Evolutionary conservation across 2,797 vertebrate genomes (phyloP), one percentile per base, ranked within the genome.

Genomic region (Lutjanus argentimaculatus): DNA sequence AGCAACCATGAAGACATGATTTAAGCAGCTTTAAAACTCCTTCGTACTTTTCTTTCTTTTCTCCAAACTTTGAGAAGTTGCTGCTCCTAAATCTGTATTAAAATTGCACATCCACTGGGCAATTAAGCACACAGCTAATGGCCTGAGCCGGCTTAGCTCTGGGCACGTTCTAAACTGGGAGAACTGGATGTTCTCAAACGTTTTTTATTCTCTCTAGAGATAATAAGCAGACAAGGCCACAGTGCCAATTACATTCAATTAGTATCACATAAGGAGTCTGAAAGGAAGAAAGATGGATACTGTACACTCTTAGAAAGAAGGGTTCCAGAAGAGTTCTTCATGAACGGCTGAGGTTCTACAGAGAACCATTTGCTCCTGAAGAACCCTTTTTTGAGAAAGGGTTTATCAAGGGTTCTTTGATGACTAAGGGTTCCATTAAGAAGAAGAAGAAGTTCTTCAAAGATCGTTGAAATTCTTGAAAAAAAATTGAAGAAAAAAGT

Each of bases 81-180:
- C 62, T 55, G 58, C 72, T 77, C 65, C 53, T 79, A 75, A 73
- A 85, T 86, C 52, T 79, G 61, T 90, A 89, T 93, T 94, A 95
- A 52, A 92, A 92, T 51, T 77, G 19, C 77, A 77, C 12, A 66
- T 83, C 67, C 75, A 45, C 70, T 4, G 53, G 67, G 62, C 68
- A 88, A 86, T 92, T 74, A 91, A 77, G 64, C 77, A 81, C 65
- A 45, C 30, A 36, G 64, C 76, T 78, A 85, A 84, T 68, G 73
- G 67, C n/a, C 75, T 75, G 69, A 70, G 59, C 63, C 72, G 65
- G 59, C 19, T 16, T 14, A 62, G 77, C 81, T 67, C 51, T 65
- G 75, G 80, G 84, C 63, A 67, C 53, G 25, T 46, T 86, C 72
- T 71, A 22, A 78, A 68, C 74, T 57, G 58, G 76, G 75, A 43